Conservation (phyloP, 1,140 invertebrate genomes). For the Magallana ariakensis region DNA sequence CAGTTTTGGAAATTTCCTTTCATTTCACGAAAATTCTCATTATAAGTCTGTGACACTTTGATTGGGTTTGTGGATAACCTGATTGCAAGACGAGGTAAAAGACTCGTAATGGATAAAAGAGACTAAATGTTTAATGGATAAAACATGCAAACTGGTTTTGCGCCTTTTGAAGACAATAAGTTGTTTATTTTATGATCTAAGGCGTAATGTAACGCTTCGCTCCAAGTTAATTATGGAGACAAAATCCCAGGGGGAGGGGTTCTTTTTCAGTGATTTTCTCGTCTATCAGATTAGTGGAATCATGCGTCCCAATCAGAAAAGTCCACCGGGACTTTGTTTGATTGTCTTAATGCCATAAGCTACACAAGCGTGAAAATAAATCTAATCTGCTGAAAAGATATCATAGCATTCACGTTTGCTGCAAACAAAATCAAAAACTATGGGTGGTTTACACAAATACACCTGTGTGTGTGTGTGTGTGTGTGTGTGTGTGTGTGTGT, state of each 20-base stretch:
- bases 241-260: neutral
- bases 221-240: neutral
- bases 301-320: neutral
- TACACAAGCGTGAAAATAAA: too few relatives aligned
- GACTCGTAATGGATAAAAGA: neutral
- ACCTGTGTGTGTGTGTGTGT: too few relatives aligned
- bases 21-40: conserved; percentile 7
- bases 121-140: neutral
- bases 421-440: too few relatives aligned
- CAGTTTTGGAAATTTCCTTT: conserved; percentile 26
- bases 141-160: neutral
- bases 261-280: too few relatives aligned
- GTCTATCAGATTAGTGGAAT: too few relatives aligned
- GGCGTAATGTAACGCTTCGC: neutral
- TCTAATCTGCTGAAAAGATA: too few relatives aligned
- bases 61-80: conserved; percentile 1
- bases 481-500: too few relatives aligned
- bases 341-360: too few relatives aligned
- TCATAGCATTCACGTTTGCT: too few relatives aligned
- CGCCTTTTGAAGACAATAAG: conserved; percentile 4
- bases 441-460: too few relatives aligned
- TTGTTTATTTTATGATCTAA: conserved; percentile 7
- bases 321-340: neutral
- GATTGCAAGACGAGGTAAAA: neutral
- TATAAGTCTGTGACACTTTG: neutral